Percentiles rank a stretch among this genome's conserved stretches.
These are phyloP conservation scores for Ochotona princeps DNA, from an alignment of 2,113 vertebrate species.

Conservation along the genomic window DNA sequence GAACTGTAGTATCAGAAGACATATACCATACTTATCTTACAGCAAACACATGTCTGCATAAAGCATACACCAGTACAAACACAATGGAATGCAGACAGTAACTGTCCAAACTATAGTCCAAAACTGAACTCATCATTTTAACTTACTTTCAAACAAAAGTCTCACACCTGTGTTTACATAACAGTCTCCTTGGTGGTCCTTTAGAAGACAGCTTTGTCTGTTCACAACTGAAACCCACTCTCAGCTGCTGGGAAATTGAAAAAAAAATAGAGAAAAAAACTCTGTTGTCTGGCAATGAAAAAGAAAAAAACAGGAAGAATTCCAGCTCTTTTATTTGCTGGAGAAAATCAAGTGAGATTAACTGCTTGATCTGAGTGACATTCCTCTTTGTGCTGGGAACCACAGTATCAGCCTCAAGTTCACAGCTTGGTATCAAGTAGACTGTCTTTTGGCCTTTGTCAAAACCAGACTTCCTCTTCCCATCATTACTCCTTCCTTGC, in stretches of 20 bases:
- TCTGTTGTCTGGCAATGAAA: background rate
- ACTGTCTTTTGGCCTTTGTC: background rate
- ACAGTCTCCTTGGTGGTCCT: slow-evolving; percentile 25
- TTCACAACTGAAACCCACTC: background rate
- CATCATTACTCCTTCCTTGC: background rate
- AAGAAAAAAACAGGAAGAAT: too few species aligned
- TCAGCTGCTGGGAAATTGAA: background rate
- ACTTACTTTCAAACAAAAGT: slow-evolving; percentile 59
- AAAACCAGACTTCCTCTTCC: background rate
- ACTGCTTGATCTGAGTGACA: background rate
- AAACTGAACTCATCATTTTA: slow-evolving; percentile 53
- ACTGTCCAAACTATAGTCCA: background rate
- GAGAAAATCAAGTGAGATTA: background rate
- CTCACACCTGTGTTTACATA: slow-evolving; percentile 30
- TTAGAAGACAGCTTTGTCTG: background rate
- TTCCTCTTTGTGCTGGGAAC: background rate
- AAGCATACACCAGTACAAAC: background rate
- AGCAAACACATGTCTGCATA: background rate
- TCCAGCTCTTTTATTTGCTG: background rate
- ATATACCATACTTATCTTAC: background rate
- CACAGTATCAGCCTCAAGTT: background rate
- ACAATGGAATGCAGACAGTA: background rate
- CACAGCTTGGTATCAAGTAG: background rate
- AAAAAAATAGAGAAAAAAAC: background rate
- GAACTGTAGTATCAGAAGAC: background rate